Evolutionary conservation across 2,113 vertebrate genomes (phyloP), one percentile per base, ranked within the genome.

Genomic region (Miniopterus natalensis): DNA sequence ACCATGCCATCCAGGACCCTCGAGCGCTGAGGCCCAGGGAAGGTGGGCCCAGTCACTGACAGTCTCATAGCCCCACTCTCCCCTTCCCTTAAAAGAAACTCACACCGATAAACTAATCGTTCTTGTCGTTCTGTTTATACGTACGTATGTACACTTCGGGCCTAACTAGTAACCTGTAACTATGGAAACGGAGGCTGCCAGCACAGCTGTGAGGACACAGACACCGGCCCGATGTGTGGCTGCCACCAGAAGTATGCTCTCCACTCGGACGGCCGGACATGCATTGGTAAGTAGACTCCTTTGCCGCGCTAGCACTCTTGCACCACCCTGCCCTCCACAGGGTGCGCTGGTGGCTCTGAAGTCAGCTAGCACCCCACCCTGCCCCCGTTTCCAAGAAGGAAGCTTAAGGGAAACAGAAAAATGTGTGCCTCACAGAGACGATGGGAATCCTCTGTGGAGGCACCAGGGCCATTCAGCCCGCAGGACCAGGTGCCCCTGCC

Each of bases 151-250:
- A 96, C 97, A 92, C 98, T 95, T 95, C 84, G 98, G 98, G 97
- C 98, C 98, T 97, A 89, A 97, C 98, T 98, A 99, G 99, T 99
- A 98, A 99, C 99, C 95, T 99, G 99, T 99, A 99, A 99, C 99
- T 99, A 99, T 98, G 99, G 99, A 97, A 99, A 99, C 68, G 99
- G 99, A 95, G 99, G 99, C 92, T 99, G 99, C 98, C 99, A 99
- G 42, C 99, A 99, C 98, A 99, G 99, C 65, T 99, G 99, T 65
- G 99, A 99, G 65, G 99, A 99, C 98, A 99, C 99, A 1, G 99
- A 99, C 84, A 98, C 98, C 0, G 99, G 99, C 79, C 99, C 99
- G 4, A 98, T 99, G 92, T 99, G 99, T 31, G 99, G 99, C 92
- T 99, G 99, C 98, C 99, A 99, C 95, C 99, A 99, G 99, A 99